These are phyloP conservation scores for Camelus bactrianus DNA, from an alignment of 2,113 vertebrate genomes.

Conservation along the genomic window DNA sequence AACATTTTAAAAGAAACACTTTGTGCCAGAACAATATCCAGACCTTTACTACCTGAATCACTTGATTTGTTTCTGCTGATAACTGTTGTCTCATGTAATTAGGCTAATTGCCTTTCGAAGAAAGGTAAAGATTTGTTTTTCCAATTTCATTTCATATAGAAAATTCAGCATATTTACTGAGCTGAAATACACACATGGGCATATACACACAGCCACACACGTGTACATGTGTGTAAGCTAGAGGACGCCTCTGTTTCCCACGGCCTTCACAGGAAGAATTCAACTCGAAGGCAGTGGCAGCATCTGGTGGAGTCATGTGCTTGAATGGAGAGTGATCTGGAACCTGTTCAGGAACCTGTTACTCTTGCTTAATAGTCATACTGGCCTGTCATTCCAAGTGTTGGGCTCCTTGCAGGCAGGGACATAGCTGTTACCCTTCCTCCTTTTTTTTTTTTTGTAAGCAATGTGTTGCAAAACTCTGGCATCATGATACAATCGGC, in stretches of 20 bases:
- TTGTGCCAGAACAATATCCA: not conserved
- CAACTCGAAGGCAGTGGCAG: not conserved
- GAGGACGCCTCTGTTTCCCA: not conserved
- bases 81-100: not conserved
- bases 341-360: not conserved
- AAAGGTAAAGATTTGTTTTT: not conserved
- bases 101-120: not conserved
- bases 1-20: not conserved
- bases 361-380: not conserved
- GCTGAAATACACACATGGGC: not conserved
- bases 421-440: not conserved
- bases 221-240: fast-evolving
- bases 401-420: not conserved
- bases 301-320: not conserved
- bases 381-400: not conserved
- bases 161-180: not conserved
- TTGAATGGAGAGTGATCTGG: not conserved
- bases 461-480: not conserved
- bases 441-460: not conserved
- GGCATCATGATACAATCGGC: not conserved
- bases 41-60: not conserved
- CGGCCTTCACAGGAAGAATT: not conserved
- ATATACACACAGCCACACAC: fast-evolving
- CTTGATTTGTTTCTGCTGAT: not conserved
- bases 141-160: not conserved